Percentiles rank a stretch among this genome's conserved stretches.
phyloP scores from a whole-genome alignment of 2,797 vertebrate species.

The Clamator glandarius region DNA sequence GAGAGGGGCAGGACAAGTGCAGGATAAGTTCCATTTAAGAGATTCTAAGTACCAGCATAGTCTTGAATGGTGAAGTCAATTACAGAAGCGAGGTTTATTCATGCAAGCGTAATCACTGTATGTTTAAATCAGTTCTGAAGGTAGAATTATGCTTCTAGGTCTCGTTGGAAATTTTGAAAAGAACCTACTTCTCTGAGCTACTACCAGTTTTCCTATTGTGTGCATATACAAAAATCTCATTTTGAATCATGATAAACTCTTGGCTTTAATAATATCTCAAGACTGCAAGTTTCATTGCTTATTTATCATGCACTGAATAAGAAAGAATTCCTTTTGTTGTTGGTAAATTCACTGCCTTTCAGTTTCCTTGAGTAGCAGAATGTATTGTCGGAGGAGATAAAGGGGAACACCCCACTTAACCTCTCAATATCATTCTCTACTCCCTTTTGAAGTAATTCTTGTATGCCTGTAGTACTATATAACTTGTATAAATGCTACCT shows the following conservation, averaged over 20 bases:
- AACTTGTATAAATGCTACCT: constrained; percentile 31
- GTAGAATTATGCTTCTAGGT: constrained; percentile 3
- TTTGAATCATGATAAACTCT: constrained; percentile 56
- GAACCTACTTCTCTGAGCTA: background rate
- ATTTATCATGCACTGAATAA: constrained; percentile 35
- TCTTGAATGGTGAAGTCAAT: background rate
- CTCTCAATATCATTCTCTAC: constrained; percentile 31
- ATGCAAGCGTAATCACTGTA: background rate
- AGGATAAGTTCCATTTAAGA: background rate
- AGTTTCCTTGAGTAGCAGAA: constrained; percentile 30
- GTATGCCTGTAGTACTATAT: background rate
- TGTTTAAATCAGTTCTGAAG: constrained; percentile 11
- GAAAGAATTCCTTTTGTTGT: constrained; percentile 15
- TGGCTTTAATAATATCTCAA: constrained; percentile 50
- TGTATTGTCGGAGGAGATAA: constrained; percentile 53
- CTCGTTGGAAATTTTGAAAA: constrained; percentile 20
- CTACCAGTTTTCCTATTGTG: constrained; percentile 23
- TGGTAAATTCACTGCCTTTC: constrained; percentile 56
- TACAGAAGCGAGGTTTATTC: background rate
- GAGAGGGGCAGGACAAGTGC: background rate
- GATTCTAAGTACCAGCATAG: background rate
- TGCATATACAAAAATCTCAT: constrained; percentile 37
- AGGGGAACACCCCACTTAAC: constrained; percentile 50
- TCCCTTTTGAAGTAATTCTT: constrained; percentile 47
- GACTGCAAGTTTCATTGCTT: constrained; percentile 37